Base-by-base conservation (phyloP, 2,797 vertebrate genomes). In the Parauchenoglanis punctatus region DNA sequence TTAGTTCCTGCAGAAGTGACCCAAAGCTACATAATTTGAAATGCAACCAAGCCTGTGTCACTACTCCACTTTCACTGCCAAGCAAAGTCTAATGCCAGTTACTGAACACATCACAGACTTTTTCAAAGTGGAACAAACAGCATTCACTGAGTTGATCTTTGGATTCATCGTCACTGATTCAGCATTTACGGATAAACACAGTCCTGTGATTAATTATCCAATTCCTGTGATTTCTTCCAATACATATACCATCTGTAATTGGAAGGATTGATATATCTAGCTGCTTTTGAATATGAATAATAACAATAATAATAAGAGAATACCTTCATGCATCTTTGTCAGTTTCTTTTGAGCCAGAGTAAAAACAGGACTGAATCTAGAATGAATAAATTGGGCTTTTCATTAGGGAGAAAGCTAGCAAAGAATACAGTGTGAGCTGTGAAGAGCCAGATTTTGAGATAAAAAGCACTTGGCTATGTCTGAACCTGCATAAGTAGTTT, bases 21-120 rank as follows among this genome's bases (percentile, higher is more conserved):
- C 77, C 86, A 76, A 83, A 76, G 59, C 81, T 77, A 31, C n/a
- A 87, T 63, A 28, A 44, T 87, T 87, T 87, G 46, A 87, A 87
- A 87, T 76, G 81, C 81, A 77, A 86, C 90, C 89, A 91, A 93
- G 88, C 89, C 91, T 92, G 93, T 89, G 90, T 93, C 93, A 93
- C 87, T 95, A 95, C 95, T 93, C 95, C 92, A 93, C 93, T 96
- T 96, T 92, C 89, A 93, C 89, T 93, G 90, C 92, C 91, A 94
- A 93, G 94, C 88, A 89, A 89, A 94, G 95, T 44, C 73, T 20
- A 73, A 54, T 65, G 68, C 80, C 80, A 86, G 56, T 58, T 81
- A 59, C 65, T 49, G 40, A 65, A 83, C 40, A 83, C 68, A 83
- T 83, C 46, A 61, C 67, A 83, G 20, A 81, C 23, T 67, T 77